phyloP scores from a whole-genome alignment of 2,888 invertebrate genomes.

The Andricus quercusramuli region DNA sequence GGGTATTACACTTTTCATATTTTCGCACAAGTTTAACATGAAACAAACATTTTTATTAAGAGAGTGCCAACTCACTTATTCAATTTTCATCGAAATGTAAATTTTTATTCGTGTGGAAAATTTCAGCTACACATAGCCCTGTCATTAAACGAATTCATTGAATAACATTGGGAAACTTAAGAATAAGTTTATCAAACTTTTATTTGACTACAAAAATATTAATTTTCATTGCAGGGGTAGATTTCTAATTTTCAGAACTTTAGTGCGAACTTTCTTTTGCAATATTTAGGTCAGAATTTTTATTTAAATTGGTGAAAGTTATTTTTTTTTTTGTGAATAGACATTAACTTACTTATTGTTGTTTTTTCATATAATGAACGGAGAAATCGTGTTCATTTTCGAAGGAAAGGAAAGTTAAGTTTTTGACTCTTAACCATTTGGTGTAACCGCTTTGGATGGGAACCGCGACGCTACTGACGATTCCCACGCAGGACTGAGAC shows the following conservation, averaged over 20 bases:
- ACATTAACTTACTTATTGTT: constrained; percentile 7
- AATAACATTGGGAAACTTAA: too few species aligned
- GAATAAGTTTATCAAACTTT: too few species aligned
- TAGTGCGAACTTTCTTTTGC: neutral
- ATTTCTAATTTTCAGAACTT: neutral
- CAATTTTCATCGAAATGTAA: neutral
- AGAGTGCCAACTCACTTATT: neutral
- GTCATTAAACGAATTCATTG: too few species aligned
- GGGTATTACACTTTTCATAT: neutral
- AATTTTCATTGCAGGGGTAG: neutral
- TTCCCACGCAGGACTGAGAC: constrained; percentile 66
- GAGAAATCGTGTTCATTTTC: neutral
- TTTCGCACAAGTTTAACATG: neutral
- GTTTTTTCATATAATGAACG: neutral
- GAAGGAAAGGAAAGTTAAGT: constrained; percentile 1
- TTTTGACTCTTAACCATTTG: constrained; percentile 37
- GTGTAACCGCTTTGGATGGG: constrained; percentile 64
- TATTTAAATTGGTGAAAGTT: too few species aligned
- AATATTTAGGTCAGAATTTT: too few species aligned
- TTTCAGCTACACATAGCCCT: too few species aligned
- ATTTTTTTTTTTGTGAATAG: neutral
- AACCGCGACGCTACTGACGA: constrained; percentile 70
- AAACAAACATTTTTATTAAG: neutral
- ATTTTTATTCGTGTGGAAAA: neutral
- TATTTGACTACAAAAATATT: neutral